Conservation (phyloP, 2,113 vertebrate species). For the Nansenia antarctica region DNA sequence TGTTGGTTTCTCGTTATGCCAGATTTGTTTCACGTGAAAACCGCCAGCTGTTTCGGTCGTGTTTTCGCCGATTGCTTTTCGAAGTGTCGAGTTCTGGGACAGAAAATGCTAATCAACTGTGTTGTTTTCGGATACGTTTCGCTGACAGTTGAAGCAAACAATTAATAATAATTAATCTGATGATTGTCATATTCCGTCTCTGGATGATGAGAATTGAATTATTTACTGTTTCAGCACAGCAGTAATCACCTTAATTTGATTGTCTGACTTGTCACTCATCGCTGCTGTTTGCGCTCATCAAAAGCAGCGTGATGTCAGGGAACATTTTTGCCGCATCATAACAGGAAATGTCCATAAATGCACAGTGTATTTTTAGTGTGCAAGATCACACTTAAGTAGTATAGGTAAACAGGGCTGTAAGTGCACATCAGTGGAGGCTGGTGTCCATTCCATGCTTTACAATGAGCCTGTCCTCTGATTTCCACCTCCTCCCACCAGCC, state of each 20-base stretch:
- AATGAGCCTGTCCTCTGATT: background rate
- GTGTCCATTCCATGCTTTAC: background rate
- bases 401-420: background rate
- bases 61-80: background rate
- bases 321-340: slow-evolving; percentile 42
- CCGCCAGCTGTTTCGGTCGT: slow-evolving; percentile 5
- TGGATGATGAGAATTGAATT: slow-evolving; percentile 30
- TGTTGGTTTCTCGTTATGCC: slow-evolving; percentile 3
- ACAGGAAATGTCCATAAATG: background rate
- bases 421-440: background rate
- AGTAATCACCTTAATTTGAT: background rate
- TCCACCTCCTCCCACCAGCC: no score
- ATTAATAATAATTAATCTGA: no score
- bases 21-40: background rate
- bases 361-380: background rate
- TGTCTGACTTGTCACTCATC: slow-evolving; percentile 48
- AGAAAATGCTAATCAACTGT: background rate
- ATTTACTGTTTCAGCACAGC: slow-evolving; percentile 2
- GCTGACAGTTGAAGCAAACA: slow-evolving; percentile 16
- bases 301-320: slow-evolving; percentile 6
- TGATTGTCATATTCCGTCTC: slow-evolving; percentile 25
- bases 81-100: background rate
- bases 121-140: background rate
- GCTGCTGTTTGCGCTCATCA: slow-evolving; percentile 37
- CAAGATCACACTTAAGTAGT: background rate